A percentile compares a stretch with the other conserved stretches of the same genome.
Evolutionary conservation across 2,797 vertebrate genomes (phyloP).

Genomic region (Cossypha dichroa): DNA sequence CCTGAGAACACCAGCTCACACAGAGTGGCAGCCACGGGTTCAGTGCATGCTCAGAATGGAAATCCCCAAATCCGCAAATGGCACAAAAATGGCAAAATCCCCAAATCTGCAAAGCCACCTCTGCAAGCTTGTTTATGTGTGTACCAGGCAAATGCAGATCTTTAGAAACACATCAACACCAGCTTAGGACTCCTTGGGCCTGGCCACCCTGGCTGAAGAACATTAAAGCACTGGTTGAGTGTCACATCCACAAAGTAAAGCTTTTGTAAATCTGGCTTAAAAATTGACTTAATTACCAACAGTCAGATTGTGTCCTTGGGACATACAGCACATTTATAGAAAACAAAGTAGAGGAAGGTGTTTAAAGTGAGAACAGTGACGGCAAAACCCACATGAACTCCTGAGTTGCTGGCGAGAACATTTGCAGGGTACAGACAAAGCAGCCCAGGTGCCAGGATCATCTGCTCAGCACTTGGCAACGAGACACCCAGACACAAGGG

Average conservation of each 20-base stretch:
- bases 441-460: neutral
- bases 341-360: neutral
- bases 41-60: neutral
- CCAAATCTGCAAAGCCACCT: neutral
- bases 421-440: neutral
- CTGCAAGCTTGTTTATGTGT: neutral
- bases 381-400: neutral
- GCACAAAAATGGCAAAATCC: neutral
- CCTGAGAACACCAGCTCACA: neutral
- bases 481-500: neutral
- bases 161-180: neutral
- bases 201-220: neutral
- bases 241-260: neutral
- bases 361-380: neutral
- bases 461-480: neutral
- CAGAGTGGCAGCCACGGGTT: rapidly evolving
- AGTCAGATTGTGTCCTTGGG: neutral
- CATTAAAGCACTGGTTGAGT: neutral
- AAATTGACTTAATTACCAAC: neutral
- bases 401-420: neutral
- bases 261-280: neutral
- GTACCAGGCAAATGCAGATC: rapidly evolving
- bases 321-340: neutral
- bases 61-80: neutral
- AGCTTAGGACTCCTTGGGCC: neutral